These are phyloP conservation scores for Calvadosia cruxmelitensis DNA, from an alignment of 30 jellyfish, hydroid and myxozoan genomes.

Conservation along the genomic window DNA sequence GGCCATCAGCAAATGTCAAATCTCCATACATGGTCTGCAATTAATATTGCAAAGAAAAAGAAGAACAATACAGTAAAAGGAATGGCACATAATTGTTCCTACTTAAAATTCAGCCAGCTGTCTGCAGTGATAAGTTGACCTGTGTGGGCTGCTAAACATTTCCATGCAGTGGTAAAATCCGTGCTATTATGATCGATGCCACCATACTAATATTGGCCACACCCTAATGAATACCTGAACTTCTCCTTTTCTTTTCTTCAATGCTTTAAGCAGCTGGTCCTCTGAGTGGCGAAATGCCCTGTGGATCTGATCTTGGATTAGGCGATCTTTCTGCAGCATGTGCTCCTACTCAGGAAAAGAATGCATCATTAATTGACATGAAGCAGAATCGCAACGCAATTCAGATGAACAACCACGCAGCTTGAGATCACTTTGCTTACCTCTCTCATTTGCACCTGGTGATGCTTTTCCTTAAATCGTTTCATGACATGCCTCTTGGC, in stretches of 20 bases:
- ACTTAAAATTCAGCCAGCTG: neutral
- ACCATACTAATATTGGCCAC: too few species aligned
- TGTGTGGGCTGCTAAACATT: too few species aligned
- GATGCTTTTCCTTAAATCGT: slow-evolving; percentile 54
- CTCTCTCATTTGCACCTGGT: slow-evolving; percentile 81
- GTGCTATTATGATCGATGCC: too few species aligned
- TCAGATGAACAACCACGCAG: too few species aligned
- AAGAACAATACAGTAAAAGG: neutral
- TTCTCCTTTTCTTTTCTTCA: slow-evolving; percentile 77
- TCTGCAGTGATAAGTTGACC: too few species aligned
- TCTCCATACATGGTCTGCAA: slow-evolving; percentile 90
- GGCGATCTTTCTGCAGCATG: slow-evolving; percentile 76
- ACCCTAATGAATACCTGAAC: too few species aligned
- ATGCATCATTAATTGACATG: too few species aligned
- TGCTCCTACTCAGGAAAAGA: slow-evolving; percentile 40
- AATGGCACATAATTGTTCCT: neutral
- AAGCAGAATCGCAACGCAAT: too few species aligned
- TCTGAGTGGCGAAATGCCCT: slow-evolving; percentile 87
- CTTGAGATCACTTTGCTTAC: slow-evolving; percentile 15
- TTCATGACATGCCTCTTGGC: slow-evolving; percentile 81
- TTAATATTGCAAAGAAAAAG: neutral
- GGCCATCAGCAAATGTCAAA: slow-evolving; percentile 84
- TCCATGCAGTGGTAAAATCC: too few species aligned
- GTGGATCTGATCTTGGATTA: slow-evolving; percentile 72
- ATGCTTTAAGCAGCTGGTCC: slow-evolving; percentile 68